These are phyloP conservation scores for Tipula helvola DNA, from an alignment of 2,888 invertebrate species.

Conservation along the genomic window DNA sequence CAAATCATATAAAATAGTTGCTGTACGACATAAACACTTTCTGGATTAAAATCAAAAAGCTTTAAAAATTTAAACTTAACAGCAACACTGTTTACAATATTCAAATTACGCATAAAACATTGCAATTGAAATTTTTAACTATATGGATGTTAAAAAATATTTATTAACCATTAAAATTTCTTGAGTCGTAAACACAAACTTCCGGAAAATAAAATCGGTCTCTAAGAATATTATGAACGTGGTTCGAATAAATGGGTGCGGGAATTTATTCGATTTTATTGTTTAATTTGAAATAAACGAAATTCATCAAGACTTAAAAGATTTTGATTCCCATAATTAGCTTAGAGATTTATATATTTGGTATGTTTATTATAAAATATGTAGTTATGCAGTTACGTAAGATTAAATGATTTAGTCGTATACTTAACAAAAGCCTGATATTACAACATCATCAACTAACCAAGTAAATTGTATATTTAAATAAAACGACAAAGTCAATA, in stretches of 20 bases:
- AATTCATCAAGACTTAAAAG: background rate
- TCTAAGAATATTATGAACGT: background rate
- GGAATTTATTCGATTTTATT: background rate
- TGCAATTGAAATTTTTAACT: background rate
- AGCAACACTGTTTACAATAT: no score
- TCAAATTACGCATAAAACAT: background rate
- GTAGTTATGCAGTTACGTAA: background rate
- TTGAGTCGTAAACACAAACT: background rate
- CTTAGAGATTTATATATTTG: background rate
- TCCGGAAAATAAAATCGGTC: background rate
- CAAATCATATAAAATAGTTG: no score
- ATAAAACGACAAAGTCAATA: no score
- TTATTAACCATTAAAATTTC: background rate
- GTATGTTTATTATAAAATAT: background rate
- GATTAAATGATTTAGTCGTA: no score
- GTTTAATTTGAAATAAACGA: background rate
- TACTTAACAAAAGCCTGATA: no score
- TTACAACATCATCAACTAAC: background rate
- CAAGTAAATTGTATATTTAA: no score
- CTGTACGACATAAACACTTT: background rate
- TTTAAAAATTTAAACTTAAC: no score
- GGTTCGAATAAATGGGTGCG: background rate
- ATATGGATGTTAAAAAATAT: no score
- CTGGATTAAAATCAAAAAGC: background rate
- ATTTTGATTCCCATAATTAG: background rate